Evolutionary conservation across 2,113 vertebrate genomes (phyloP).

Genomic region (Proterorhinus semilunaris): DNA sequence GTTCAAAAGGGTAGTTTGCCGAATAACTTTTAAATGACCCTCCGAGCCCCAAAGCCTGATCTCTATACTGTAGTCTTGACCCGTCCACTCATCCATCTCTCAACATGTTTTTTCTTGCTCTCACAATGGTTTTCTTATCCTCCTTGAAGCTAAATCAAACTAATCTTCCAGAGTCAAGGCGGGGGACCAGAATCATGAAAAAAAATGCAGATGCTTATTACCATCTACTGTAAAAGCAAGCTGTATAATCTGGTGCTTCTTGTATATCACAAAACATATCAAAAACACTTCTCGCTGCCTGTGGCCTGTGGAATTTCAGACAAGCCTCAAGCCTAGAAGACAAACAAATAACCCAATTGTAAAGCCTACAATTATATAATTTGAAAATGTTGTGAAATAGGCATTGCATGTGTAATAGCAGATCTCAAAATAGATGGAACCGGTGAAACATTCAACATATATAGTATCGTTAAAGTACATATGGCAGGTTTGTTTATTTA

Average conservation of each 20-base stretch:
- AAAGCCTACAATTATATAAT: too few species aligned
- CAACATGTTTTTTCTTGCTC: neutral
- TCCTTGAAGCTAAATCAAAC: conserved; percentile 12
- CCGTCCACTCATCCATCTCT: conserved; percentile 16
- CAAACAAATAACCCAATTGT: conserved; percentile 10
- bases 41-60: conserved; percentile 37
- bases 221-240: conserved; percentile 1
- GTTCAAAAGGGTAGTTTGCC: conserved; percentile 50
- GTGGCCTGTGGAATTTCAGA: neutral
- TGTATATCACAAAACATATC: conserved; percentile 28
- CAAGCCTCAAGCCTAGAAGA: conserved; percentile 5
- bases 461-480: too few species aligned
- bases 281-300: neutral
- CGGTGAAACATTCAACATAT: too few species aligned
- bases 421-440: too few species aligned
- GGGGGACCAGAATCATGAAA: conserved; percentile 4
- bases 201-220: conserved; percentile 13
- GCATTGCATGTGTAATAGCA: too few species aligned
- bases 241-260: conserved; percentile 27
- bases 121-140: neutral
- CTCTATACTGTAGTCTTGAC: conserved; percentile 4
- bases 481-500: too few species aligned
- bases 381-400: neutral
- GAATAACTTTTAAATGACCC: conserved; percentile 57
- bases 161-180: conserved; percentile 6